Base-by-base conservation (phyloP, 2,797 vertebrate genomes). In the Hozukius guyotensis region DNA sequence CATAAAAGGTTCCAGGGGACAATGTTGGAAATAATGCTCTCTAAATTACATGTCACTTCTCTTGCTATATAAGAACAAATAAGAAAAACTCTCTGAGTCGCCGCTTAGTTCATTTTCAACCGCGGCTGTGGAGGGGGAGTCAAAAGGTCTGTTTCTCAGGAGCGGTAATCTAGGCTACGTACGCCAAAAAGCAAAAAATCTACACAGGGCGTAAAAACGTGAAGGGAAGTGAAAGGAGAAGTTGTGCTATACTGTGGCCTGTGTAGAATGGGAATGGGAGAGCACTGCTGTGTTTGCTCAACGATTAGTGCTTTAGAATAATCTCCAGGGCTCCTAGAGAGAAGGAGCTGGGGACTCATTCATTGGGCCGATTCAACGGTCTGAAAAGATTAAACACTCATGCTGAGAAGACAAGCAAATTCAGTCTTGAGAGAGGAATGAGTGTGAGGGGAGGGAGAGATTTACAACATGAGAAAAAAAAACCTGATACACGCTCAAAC, bases 351-450 rank as follows among this genome's bases (percentile, higher is more conserved):
- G 96, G 97, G 97, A 97, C 97, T 98, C 97, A 98, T 99, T 99
- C 98, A 98, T 95, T 94, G 96, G 96, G 95, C 95, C 96, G 96
- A 98, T 99, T 99, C 97, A 99, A 97, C 97, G 96, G 97, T 95
- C 95, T 97, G 97, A 98, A 97, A 99, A 99, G 98, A 99, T 99
- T 99, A 99, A 99, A 99, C 98, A 98, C 98, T 99, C 98, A 99
- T 96, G 97, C 99, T 99, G 99, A 97, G 98, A 97, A 97, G 97
- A 99, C 98, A 99, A 98, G 98, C 97, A 97, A 99, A 98, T 97
- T 96, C 97, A 96, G 97, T 96, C 95, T 96, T 96, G 96, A 97
- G 96, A 97, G 96, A 97, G 97, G 96, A 97, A 97, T 97, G 97
- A 96, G 97, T 96, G 96, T 94, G 96, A 96, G 89, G 85, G 90